Evolutionary conservation across 2,888 invertebrate species (phyloP), one percentile per base, ranked within the genome.

Genomic region (Eilema sororculum): DNA sequence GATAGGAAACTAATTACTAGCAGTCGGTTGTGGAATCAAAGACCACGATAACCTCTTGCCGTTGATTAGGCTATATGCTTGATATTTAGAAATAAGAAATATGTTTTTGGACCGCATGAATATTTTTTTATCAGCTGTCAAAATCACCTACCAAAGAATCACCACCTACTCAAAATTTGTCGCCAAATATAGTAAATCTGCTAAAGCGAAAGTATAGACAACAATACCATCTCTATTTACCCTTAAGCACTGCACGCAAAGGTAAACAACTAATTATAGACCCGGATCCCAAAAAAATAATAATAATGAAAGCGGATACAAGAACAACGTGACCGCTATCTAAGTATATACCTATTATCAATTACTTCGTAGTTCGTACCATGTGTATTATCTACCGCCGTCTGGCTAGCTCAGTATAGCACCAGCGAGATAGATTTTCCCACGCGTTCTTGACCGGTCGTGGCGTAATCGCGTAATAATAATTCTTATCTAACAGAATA

Each of bases 391-490:
- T 60, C 60, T 59, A 60, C n/a, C 10, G 22, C 41, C 24, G 12
- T 33, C 37, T 25, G 37, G 20, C 22, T 25, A 20, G 33, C 58
- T 28, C 12, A 24, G 12, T 65, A 62, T 62, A 65, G 30, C 20
- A 57, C 56, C 41, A 25, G 16, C 10, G 37, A 58, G 58, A 66
- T 41, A 58, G 37, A 60, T 41, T 66, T 66, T 59, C 65, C 37
- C 25, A 66, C 58, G 37, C 37, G 41, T 58, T 67, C 60, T 60
- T 67, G 67, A 60, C 60, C 46, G 60, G 30, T 24, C 66, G 41
- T n/a, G 25, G 9, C 20, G 30, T 41, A n/a, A 66, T n/a, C n/a
- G 9, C 20, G 30, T 41, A n/a, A 66, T 41, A 52, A 52, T 52
- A 52, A 52, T 59, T 41, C 58, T 66, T 66, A 66, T 37, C 58